These are phyloP conservation scores for Pteria penguin DNA, from an alignment of 2,888 invertebrate genomes.

Conservation along the genomic window DNA sequence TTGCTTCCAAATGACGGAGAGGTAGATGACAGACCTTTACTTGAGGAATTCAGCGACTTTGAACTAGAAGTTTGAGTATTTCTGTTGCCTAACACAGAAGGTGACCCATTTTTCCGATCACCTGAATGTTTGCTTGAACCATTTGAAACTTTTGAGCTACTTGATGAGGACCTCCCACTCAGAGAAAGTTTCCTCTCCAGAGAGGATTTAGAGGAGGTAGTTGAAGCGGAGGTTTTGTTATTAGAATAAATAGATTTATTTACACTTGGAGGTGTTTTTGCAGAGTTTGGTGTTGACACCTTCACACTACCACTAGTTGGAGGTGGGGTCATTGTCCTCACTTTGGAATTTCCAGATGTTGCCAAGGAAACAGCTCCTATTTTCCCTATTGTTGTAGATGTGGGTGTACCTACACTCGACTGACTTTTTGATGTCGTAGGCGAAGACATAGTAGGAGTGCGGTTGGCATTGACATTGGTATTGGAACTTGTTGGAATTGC, in stretches of 20 bases:
- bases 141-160: slow-evolving; percentile 36
- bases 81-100: slow-evolving; percentile 31
- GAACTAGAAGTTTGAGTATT: slow-evolving; percentile 33
- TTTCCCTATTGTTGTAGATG: slow-evolving; percentile 59
- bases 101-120: slow-evolving; percentile 32
- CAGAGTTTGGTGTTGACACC: slow-evolving; percentile 18
- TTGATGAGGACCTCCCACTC: slow-evolving; percentile 20
- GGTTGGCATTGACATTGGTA: slow-evolving; percentile 34
- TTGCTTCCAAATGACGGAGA: slow-evolving; percentile 33
- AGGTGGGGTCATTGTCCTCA: slow-evolving; percentile 4
- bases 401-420: slow-evolving; percentile 47
- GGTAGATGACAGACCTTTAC: slow-evolving; percentile 48
- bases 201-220: slow-evolving; percentile 31
- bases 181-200: slow-evolving; percentile 31
- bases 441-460: slow-evolving; percentile 30
- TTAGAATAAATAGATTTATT: slow-evolving; percentile 30
- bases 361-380: slow-evolving; percentile 60
- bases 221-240: slow-evolving; percentile 12
- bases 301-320: slow-evolving; percentile 21
- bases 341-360: slow-evolving; percentile 50
- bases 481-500: slow-evolving; percentile 82
- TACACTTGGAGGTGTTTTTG: slow-evolving; percentile 26
- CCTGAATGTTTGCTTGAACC: slow-evolving; percentile 28
- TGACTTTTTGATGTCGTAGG: slow-evolving; percentile 28
- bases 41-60: slow-evolving; percentile 52